Evolutionary conservation across 2,888 invertebrate species (phyloP).

Genomic region (Rutpela maculata): DNA sequence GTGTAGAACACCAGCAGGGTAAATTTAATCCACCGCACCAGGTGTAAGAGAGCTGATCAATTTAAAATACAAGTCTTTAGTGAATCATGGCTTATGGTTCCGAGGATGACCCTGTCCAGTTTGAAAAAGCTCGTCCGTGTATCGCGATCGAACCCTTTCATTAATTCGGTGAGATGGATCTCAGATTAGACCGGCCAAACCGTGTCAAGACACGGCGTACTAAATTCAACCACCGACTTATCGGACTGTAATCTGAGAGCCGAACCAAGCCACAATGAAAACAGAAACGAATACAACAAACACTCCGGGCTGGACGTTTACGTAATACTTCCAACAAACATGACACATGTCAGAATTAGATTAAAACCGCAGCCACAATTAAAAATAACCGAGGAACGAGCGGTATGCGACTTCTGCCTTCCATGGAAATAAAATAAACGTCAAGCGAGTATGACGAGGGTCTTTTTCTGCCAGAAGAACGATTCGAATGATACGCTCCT

Average conservation of each 20-base stretch:
- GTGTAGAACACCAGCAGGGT: conserved; percentile 10
- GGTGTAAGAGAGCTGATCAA: conserved; percentile 41
- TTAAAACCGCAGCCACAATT: conserved; percentile 70
- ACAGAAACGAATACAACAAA: conserved; percentile 35
- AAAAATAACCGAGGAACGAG: conserved; percentile 64
- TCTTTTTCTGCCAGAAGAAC: conserved; percentile 42
- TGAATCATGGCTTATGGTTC: conserved; percentile 43
- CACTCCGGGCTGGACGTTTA: conserved; percentile 46
- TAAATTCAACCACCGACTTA: conserved; percentile 49
- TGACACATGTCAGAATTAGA: conserved; percentile 73
- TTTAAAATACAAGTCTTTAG: conserved; percentile 36
- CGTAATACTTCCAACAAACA: conserved; percentile 57
- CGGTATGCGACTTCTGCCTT: conserved; percentile 60
- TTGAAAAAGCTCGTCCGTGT: conserved; percentile 47
- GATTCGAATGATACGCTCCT: conserved; percentile 25
- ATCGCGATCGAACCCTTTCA: conserved; percentile 67
- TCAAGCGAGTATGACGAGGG: conserved; percentile 63
- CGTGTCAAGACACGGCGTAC: conserved; percentile 65
- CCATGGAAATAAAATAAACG: conserved; percentile 65
- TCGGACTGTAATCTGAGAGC: conserved; percentile 57
- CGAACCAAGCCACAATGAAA: conserved; percentile 34
- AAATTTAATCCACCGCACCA: conserved; percentile 35
- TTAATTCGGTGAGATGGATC: conserved; percentile 68
- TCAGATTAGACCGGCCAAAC: conserved; percentile 67
- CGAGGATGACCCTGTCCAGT: conserved; percentile 35